A percentile compares a stretch with the other conserved stretches of the same genome.
Conservation (phyloP, 1,140 invertebrate genomes). For the Drosophila ambigua region DNA sequence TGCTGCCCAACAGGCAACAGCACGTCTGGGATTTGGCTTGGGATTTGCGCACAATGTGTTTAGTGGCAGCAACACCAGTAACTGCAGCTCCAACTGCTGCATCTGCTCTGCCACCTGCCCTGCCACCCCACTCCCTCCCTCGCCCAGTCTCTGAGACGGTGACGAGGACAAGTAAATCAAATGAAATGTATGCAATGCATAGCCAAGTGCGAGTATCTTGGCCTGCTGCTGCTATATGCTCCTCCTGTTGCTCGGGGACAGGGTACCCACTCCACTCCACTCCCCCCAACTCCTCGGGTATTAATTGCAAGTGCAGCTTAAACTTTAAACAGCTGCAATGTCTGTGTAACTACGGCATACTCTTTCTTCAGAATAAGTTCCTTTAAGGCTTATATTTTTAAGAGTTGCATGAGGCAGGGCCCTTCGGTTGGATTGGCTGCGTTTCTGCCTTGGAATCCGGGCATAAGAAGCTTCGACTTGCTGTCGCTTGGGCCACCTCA, state of each 20-base stretch:
- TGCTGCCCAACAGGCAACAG: constrained; percentile 45
- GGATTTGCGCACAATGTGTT: constrained; percentile 79
- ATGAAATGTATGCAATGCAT: constrained; percentile 53
- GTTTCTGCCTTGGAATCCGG: too few species aligned
- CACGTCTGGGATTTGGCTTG: constrained; percentile 68
- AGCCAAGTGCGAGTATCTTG: constrained; percentile 23
- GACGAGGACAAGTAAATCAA: constrained; percentile 55
- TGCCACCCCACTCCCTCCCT: too few species aligned
- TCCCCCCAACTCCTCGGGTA: not conserved
- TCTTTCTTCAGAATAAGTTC: not conserved
- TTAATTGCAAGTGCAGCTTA: constrained; percentile 51
- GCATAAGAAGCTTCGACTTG: too few species aligned
- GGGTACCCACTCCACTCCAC: too few species aligned
- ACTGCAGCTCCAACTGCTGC: not conserved
- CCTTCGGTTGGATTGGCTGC: too few species aligned
- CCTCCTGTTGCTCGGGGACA: constrained; percentile 17
- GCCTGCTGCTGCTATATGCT: not conserved
- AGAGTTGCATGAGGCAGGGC: too few species aligned
- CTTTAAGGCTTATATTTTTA: too few species aligned
- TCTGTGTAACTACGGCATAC: not conserved
- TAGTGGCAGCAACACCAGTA: constrained; percentile 56
- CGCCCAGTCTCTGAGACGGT: not conserved
- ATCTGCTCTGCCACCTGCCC: not conserved
- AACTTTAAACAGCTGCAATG: not conserved
- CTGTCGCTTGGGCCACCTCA: too few species aligned